Evolutionary conservation across 2,797 vertebrate species (phyloP).

Genomic region (Peromyscus attwateri): DNA sequence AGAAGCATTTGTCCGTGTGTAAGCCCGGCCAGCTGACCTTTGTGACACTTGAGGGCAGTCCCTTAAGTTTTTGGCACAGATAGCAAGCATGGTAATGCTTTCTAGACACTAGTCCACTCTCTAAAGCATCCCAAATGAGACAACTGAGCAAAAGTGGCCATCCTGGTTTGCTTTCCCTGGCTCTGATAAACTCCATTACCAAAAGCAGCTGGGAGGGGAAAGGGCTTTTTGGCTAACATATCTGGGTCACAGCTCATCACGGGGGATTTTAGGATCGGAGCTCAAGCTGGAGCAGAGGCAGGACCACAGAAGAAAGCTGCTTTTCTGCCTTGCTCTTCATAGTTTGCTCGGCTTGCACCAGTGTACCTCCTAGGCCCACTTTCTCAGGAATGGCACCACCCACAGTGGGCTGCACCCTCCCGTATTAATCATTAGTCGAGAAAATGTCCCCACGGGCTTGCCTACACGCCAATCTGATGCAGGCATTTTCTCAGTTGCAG

Average conservation of each 20-base stretch:
- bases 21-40: conserved; percentile 92
- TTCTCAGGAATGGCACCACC: not conserved
- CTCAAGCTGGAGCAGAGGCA: not conserved
- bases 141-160: not conserved
- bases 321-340: not conserved
- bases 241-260: not conserved
- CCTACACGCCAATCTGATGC: not conserved
- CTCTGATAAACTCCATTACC: not conserved
- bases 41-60: conserved; percentile 87
- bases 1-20: conserved; percentile 91
- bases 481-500: not conserved
- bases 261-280: not conserved
- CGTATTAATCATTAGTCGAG: not conserved
- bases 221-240: not conserved
- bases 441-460: not conserved
- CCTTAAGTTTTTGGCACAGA: conserved; percentile 86
- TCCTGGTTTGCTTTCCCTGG: not conserved
- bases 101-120: conserved; percentile 2
- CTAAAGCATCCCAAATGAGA: not conserved
- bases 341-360: not conserved
- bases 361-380: not conserved
- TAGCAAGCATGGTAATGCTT: conserved; percentile 3
- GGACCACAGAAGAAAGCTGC: not conserved
- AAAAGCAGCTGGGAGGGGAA: not conserved
- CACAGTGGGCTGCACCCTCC: not conserved